Percentiles rank a stretch among this genome's conserved stretches.
Conservation (phyloP, 2,797 vertebrate genomes). For the Epinephelus awoara region DNA sequence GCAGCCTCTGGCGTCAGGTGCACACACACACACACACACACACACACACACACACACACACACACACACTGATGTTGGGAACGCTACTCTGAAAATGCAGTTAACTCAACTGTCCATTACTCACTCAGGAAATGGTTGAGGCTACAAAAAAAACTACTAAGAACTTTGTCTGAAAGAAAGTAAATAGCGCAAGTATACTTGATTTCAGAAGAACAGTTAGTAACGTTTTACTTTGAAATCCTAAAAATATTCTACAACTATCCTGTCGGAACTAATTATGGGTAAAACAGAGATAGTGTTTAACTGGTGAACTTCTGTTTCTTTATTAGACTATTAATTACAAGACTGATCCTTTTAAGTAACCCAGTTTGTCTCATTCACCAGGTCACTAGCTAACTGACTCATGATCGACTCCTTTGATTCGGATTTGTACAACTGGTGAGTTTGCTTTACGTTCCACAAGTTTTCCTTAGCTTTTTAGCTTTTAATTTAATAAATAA, state of each 20-base stretch:
- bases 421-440: no score
- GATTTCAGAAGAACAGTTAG: neutral
- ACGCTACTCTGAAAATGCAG: conserved; percentile 11
- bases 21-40: neutral
- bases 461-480: no score
- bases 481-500: no score
- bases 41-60: neutral
- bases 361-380: no score
- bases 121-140: neutral
- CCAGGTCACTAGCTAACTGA: no score
- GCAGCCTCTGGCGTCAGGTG: conserved; percentile 9
- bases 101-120: neutral
- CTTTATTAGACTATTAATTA: no score
- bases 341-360: no score
- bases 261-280: neutral
- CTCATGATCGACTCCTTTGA: no score
- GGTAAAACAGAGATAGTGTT: neutral
- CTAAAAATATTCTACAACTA: neutral
- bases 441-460: no score
- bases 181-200: neutral
- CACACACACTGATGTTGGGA: neutral
- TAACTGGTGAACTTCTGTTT: no score
- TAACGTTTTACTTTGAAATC: neutral
- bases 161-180: neutral
- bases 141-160: neutral